phyloP scores from a whole-genome alignment of 2,113 vertebrate species.

The Hiodon tergisus region DNA sequence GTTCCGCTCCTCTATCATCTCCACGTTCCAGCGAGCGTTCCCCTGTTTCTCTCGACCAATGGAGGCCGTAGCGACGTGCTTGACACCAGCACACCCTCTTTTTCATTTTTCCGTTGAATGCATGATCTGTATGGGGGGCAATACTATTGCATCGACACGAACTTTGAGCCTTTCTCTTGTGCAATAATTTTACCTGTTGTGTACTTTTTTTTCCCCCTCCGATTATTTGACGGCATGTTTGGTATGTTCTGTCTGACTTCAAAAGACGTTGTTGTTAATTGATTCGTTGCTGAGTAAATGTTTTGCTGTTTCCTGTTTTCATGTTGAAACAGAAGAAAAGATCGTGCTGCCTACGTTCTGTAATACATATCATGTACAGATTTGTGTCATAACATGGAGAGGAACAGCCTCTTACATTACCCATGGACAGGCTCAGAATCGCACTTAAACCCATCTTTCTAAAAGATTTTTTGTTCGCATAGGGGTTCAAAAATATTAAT shows the following conservation, averaged over 20 bases:
- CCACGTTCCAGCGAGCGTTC: slow-evolving; percentile 30
- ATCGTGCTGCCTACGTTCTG: slow-evolving; percentile 90
- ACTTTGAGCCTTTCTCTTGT: slow-evolving; percentile 99
- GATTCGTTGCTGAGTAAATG: slow-evolving; percentile 84
- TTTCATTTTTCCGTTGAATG: slow-evolving; percentile 81
- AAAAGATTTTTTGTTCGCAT: slow-evolving; percentile 75
- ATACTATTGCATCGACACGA: slow-evolving; percentile 93
- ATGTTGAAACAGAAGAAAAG: slow-evolving; percentile 57
- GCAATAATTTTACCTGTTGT: slow-evolving; percentile 99
- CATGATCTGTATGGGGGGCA: slow-evolving; percentile 88
- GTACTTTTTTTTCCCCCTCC: slow-evolving; percentile 83
- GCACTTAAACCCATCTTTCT: slow-evolving; percentile 65
- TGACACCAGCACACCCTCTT: slow-evolving; percentile 74
- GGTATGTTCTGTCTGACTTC: slow-evolving; percentile 72
- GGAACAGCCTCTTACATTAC: slow-evolving; percentile 70
- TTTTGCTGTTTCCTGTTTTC: slow-evolving; percentile 78
- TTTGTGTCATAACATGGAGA: slow-evolving; percentile 77
- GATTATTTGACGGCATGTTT: slow-evolving; percentile 94
- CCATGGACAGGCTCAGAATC: slow-evolving; percentile 75
- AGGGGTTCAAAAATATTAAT: slow-evolving; percentile 57
- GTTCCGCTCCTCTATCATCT: slow-evolving; percentile 39
- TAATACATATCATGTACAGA: slow-evolving; percentile 97
- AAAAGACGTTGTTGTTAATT: slow-evolving; percentile 77
- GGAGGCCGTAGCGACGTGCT: slow-evolving; percentile 78
- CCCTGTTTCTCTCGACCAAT: slow-evolving; percentile 62